Conservation (phyloP, 2,113 vertebrate species). For the Phaethon lepturus region DNA sequence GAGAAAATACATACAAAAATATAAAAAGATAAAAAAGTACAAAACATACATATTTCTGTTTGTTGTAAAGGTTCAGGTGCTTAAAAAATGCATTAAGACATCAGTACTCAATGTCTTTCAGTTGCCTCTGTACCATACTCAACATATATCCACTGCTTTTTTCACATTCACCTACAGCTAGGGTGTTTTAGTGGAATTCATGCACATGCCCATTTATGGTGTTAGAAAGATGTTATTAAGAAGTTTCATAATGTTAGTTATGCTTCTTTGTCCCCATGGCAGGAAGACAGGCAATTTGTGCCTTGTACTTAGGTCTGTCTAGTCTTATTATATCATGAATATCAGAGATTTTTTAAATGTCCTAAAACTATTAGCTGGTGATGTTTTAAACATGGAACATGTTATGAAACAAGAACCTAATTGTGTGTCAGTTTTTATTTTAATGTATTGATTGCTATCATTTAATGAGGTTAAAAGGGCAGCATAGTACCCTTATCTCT, state of each 20-base stretch:
- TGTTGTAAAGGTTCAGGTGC: neutral
- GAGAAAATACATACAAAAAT: no score
- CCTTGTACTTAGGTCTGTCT: neutral
- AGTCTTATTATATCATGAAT: neutral
- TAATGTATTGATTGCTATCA: neutral
- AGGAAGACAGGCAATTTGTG: neutral
- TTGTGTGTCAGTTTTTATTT: neutral
- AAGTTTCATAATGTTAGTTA: neutral
- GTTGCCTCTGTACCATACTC: neutral
- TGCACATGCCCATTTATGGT: neutral
- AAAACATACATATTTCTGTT: neutral
- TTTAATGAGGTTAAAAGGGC: neutral
- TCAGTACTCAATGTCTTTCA: neutral
- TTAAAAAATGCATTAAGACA: neutral
- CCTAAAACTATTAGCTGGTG: neutral
- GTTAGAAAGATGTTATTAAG: neutral
- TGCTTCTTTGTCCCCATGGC: neutral
- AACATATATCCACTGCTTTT: neutral
- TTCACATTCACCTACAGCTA: neutral
- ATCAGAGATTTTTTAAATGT: neutral
- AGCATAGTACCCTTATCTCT: neutral
- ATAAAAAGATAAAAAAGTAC: no score
- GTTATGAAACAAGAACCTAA: neutral
- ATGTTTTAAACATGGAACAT: neutral
- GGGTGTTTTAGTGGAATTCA: neutral